phyloP scores from a whole-genome alignment of 2,888 invertebrate species.

The Drosophila emarginata region DNA sequence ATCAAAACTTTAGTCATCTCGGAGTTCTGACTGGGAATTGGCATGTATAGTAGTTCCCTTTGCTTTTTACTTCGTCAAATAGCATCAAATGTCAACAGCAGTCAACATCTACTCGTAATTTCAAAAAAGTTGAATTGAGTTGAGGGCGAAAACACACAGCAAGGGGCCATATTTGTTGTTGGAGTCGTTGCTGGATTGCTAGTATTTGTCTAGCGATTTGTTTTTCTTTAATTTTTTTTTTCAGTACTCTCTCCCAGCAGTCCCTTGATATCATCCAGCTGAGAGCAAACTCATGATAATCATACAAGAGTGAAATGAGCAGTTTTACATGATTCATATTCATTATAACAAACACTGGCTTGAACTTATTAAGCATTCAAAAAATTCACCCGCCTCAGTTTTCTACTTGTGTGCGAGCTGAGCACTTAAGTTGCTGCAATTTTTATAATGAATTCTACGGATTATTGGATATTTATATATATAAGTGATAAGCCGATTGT shows the following conservation, averaged over 20 bases:
- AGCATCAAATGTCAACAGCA: constrained; percentile 52
- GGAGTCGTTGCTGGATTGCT: neutral
- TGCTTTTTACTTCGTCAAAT: constrained; percentile 66
- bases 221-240: too few relatives aligned
- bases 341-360: too few relatives aligned
- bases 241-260: too few relatives aligned
- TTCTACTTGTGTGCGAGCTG: neutral
- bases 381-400: neutral
- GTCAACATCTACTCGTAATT: constrained; percentile 64
- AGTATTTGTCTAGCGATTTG: constrained; percentile 29
- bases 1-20: constrained; percentile 67
- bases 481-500: neutral
- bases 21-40: constrained; percentile 42
- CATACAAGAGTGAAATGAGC: constrained; percentile 5
- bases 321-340: neutral
- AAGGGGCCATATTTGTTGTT: neutral
- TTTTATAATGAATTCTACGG: neutral
- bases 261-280: constrained; percentile 19
- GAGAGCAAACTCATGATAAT: constrained; percentile 4
- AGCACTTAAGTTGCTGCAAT: neutral
- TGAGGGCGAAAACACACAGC: constrained; percentile 35
- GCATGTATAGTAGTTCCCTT: constrained; percentile 42
- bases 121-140: constrained; percentile 74
- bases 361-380: neutral
- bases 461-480: neutral